Percentiles rank a stretch among this genome's conserved stretches.
These are phyloP conservation scores for Drosophila lutescens DNA, from an alignment of 2,888 invertebrate species.

Conservation along the genomic window DNA sequence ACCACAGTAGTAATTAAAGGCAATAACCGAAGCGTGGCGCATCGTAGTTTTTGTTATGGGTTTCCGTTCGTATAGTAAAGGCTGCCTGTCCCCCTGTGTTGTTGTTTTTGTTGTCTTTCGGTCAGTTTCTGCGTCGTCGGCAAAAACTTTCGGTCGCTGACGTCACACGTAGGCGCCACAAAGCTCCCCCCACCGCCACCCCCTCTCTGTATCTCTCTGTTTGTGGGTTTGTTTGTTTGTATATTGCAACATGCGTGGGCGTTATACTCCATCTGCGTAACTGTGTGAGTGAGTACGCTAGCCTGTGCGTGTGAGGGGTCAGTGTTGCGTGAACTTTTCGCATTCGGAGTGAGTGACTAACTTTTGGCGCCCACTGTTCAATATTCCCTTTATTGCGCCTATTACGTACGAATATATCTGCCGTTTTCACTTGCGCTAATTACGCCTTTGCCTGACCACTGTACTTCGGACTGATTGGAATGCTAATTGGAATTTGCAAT, in stretches of 20 bases:
- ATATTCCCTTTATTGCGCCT: conserved; percentile 7
- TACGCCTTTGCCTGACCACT: conserved; percentile 26
- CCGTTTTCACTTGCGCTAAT: conserved; percentile 40
- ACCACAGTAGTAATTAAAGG: conserved; percentile 72
- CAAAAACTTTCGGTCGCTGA: conserved; percentile 61
- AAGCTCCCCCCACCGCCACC: conserved; percentile 26
- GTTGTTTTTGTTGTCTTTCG: conserved; percentile 40
- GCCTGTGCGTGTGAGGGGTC: conserved; percentile 46
- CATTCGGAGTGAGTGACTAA: conserved; percentile 20
- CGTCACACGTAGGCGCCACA: conserved; percentile 63
- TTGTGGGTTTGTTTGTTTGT: conserved; percentile 47
- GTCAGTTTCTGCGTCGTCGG: conserved; percentile 58
- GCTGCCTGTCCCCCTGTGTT: conserved; percentile 19
- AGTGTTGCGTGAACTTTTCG: conserved; percentile 55
- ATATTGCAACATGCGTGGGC: conserved; percentile 64
- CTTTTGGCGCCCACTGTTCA: conserved; percentile 26
- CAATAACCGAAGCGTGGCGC: conserved; percentile 78
- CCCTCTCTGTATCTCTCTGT: conserved; percentile 28
- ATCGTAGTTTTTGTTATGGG: conserved; percentile 62
- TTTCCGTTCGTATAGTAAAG: conserved; percentile 62
- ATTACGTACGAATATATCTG: conserved; percentile 14
- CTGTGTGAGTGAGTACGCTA: conserved; percentile 7
- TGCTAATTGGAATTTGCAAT: conserved; percentile 26
- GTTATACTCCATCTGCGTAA: conserved; percentile 48
- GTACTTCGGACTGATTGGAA: conserved; percentile 30